Base-by-base conservation (phyloP, 2,888 invertebrate species). In the Mechanitis mazaeus region DNA sequence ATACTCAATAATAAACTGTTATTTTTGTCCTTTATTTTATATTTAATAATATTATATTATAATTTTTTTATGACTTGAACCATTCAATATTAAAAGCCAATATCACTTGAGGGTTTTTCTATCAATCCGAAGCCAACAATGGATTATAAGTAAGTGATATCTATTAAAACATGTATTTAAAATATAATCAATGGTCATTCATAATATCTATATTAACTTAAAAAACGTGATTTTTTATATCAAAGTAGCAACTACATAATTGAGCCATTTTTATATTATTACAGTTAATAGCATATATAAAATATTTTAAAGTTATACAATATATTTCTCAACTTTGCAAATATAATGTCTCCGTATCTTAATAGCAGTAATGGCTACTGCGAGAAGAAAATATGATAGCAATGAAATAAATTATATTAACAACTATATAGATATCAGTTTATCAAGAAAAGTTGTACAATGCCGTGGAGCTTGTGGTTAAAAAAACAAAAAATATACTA, bases 401-500 rank as follows among this genome's bases (percentile, higher is more conserved):
- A 50, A 31, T 50, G 50, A 50, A 31, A 50, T 50, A 50, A 50
- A 28, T 50, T 50, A 7, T 50, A 42, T 42, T 42, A 42, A 50
- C 31, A 50, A 50, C 50, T 31, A 31, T 50, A 50, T 50, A 31
- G 50, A 50, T 47, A 47, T n/a, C 6, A n/a, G 35, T 35, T 20
- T 38, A 42, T 42, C 42, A 42, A 42, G 42, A 9, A 42, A 20
- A 20, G 20, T 20, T 20, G 20, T 20, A 20, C 20, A 20, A 20
- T 20, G 20, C 20, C 20, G 20, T 20, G 20, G 20, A 20, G 20
- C 20, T 20, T 35, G 35, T 35, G 42, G 9, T 9, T 2, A 42
- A 42, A 9, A 42, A 42, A 7, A 9, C 42, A 2, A 42, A 42
- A 42, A 42, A 42, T 83, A 83, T 79, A 82, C 85, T 84, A 85